Conservation (phyloP, 2,113 vertebrate genomes). For the Tragelaphus buxtoni region DNA sequence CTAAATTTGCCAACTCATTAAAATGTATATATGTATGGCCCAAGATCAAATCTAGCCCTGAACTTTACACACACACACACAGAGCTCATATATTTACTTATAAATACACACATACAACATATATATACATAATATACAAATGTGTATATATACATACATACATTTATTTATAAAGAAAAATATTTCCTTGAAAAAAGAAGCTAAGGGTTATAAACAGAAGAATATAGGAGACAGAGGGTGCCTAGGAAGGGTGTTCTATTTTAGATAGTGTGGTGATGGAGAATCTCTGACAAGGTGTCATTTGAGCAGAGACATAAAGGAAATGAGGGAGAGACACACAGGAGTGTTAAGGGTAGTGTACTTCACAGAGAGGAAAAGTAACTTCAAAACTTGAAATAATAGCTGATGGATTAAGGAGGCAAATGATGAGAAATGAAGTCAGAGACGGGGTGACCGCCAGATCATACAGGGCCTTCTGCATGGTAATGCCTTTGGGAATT, state of each 20-base stretch:
- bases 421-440: neutral
- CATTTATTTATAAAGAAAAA: neutral
- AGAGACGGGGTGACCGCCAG: neutral
- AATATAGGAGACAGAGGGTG: neutral
- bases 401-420: neutral
- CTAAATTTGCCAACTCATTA: neutral
- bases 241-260: neutral
- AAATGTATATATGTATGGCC: neutral
- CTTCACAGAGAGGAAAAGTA: neutral
- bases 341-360: neutral
- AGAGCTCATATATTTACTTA: neutral
- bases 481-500: neutral
- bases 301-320: neutral
- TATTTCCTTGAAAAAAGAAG: neutral
- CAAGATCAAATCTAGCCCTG: neutral
- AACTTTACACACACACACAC: neutral
- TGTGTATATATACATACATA: neutral
- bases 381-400: neutral
- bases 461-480: neutral
- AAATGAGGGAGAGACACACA: neutral
- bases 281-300: neutral
- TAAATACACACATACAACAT: neutral
- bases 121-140: neutral
- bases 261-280: neutral
- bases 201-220: neutral